Conservation (phyloP, 2,797 vertebrate species). For the Balearica regulorum region DNA sequence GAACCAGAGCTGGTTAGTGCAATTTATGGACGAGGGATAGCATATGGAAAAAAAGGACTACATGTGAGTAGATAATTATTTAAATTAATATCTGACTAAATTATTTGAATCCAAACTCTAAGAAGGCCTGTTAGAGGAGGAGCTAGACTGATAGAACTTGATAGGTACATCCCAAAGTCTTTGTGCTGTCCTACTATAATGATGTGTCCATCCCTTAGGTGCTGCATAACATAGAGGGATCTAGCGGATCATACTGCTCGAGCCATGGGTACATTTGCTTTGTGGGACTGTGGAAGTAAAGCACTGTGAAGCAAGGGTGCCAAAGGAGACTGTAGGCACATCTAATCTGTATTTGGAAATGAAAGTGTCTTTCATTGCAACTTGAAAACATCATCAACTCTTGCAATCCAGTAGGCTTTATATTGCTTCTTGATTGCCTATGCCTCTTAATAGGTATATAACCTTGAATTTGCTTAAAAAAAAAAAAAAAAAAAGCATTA, state of each 20-base stretch:
- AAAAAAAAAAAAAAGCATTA: neutral
- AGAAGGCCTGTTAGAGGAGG: neutral
- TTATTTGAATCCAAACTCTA: neutral
- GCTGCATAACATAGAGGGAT: neutral
- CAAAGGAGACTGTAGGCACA: neutral
- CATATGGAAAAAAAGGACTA: conserved; percentile 95
- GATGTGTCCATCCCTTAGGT: neutral
- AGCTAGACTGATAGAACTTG: neutral
- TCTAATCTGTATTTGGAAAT: neutral
- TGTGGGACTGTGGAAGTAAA: neutral
- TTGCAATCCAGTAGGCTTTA: neutral
- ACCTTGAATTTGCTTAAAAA: neutral
- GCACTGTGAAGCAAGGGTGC: neutral
- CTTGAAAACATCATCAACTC: neutral
- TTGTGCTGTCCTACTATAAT: neutral
- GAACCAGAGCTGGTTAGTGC: conserved; percentile 95
- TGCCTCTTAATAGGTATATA: neutral
- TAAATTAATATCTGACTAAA: neutral
- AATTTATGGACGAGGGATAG: conserved; percentile 95
- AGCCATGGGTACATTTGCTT: fast-evolving
- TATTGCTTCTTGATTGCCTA: neutral
- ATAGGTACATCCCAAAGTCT: neutral
- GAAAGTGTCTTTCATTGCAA: neutral
- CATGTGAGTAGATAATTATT: conserved; percentile 81
- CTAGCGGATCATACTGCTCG: neutral